These are phyloP conservation scores for Sinhomidia bicolor DNA, from an alignment of 2,888 invertebrate genomes.

Conservation along the genomic window DNA sequence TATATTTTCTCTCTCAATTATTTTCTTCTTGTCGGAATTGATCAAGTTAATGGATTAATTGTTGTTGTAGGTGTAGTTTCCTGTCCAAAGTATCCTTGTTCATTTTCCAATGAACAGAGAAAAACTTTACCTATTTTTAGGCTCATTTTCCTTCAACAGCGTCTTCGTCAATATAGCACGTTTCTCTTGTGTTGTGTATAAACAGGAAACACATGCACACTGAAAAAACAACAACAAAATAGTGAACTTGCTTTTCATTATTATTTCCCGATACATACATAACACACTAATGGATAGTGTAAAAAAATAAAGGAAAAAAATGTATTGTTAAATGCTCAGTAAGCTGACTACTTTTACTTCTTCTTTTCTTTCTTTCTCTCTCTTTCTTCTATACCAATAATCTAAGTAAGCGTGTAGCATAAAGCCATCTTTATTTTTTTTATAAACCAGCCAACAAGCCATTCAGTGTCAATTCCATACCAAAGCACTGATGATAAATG, in stretches of 20 bases:
- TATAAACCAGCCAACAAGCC: no score
- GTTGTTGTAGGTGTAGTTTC: not conserved
- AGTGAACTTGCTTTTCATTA: no score
- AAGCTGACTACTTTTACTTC: no score
- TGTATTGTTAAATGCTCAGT: no score
- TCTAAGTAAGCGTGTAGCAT: no score
- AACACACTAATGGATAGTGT: no score
- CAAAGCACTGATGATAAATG: not conserved
- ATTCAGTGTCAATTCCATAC: not conserved
- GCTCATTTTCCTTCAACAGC: not conserved
- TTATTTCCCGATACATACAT: no score
- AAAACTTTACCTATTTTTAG: not conserved
- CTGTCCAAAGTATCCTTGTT: not conserved
- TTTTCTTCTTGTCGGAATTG: not conserved
- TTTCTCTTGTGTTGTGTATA: no score
- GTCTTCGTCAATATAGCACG: not conserved
- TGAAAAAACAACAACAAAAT: not conserved
- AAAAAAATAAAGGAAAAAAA: no score
- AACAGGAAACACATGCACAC: not conserved
- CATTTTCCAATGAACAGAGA: not conserved
- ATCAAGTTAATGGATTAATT: constrained; percentile 38
- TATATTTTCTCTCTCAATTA: not conserved
- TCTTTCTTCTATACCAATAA: no score
- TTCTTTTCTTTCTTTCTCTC: no score
- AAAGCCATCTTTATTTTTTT: no score